A percentile compares a stretch with the other conserved stretches of the same genome.
phyloP scores from a whole-genome alignment of 2,888 invertebrate species.

The Meiosimyza platycephala region DNA sequence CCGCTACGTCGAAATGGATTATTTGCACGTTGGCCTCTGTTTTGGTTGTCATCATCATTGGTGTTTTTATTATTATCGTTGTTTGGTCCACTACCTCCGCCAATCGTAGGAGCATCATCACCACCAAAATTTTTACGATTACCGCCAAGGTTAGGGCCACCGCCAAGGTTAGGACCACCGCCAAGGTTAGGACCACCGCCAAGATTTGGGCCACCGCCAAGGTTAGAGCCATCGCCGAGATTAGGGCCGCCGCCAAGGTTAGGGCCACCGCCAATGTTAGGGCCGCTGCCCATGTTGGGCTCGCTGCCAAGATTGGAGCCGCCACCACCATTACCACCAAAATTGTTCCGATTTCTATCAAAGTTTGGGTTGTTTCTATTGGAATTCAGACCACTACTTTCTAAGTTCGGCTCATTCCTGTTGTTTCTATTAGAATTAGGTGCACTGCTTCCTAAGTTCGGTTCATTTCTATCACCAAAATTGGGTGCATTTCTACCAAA shows the following conservation, averaged over 20 bases:
- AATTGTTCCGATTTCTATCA: conserved; percentile 35
- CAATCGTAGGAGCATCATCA: neutral
- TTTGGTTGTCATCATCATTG: conserved; percentile 28
- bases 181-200: neutral
- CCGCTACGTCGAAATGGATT: conserved; percentile 57
- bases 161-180: neutral
- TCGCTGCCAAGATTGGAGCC: conserved; percentile 42
- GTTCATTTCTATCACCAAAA: conserved; percentile 27
- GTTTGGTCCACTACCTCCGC: neutral
- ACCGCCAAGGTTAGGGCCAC: neutral
- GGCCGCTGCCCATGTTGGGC: neutral
- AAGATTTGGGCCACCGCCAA: neutral
- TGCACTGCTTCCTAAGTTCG: conserved; percentile 7
- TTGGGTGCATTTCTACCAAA: conserved; percentile 33
- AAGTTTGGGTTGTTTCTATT: conserved; percentile 22
- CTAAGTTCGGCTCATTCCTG: neutral
- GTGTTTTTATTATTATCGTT: conserved; percentile 36
- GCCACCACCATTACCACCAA: conserved; percentile 4
- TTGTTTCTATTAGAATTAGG: conserved; percentile 9
- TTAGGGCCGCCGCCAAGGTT: neutral
- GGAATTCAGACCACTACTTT: conserved; percentile 6
- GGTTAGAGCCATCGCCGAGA: no score
- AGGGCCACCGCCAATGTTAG: neutral
- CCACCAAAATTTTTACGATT: neutral
- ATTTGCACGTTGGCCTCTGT: conserved; percentile 29